Evolutionary conservation across 2,888 invertebrate species (phyloP).

Genomic region (Agrilus biguttatus): DNA sequence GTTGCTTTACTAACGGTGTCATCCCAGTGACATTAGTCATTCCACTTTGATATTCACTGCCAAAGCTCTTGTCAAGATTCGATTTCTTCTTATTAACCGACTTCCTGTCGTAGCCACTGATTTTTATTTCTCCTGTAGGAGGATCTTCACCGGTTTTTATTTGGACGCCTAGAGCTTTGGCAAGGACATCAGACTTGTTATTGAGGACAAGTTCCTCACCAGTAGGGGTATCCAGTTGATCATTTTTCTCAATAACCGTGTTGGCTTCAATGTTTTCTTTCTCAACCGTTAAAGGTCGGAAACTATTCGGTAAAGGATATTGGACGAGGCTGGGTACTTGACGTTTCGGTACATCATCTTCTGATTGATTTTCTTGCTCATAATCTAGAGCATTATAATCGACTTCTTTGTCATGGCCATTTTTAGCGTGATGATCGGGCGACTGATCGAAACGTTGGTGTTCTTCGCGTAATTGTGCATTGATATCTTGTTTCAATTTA

Average conservation of each 20-base stretch:
- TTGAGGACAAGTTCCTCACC: slow-evolving; percentile 12
- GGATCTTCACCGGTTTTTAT: slow-evolving; percentile 29
- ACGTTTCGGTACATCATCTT: slow-evolving; percentile 17
- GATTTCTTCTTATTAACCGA: slow-evolving; percentile 8
- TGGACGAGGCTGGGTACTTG: slow-evolving; percentile 29
- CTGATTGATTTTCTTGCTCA: slow-evolving; percentile 34
- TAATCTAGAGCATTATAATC: slow-evolving; percentile 64
- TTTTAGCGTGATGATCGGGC: slow-evolving; percentile 8
- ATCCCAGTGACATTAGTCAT: slow-evolving; percentile 11
- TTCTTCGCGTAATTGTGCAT: slow-evolving; percentile 14
- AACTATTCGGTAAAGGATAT: slow-evolving; percentile 26
- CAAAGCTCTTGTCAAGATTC: slow-evolving; percentile 1
- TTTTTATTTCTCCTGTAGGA: slow-evolving; percentile 22
- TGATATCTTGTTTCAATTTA: slow-evolving; percentile 19
- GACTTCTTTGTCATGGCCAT: slow-evolving; percentile 24
- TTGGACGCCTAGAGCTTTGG: slow-evolving; percentile 38
- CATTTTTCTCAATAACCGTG: background rate
- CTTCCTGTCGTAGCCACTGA: slow-evolving; percentile 25
- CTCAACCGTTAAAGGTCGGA: slow-evolving; percentile 14
- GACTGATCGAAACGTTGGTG: slow-evolving; percentile 2
- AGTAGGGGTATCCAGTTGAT: background rate
- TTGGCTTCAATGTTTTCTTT: slow-evolving; percentile 6
- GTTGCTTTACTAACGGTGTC: slow-evolving; percentile 29
- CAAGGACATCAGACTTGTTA: slow-evolving; percentile 35
- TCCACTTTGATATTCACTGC: background rate